phyloP scores from a whole-genome alignment of 2,113 vertebrate genomes.

The Cygnus atratus region DNA sequence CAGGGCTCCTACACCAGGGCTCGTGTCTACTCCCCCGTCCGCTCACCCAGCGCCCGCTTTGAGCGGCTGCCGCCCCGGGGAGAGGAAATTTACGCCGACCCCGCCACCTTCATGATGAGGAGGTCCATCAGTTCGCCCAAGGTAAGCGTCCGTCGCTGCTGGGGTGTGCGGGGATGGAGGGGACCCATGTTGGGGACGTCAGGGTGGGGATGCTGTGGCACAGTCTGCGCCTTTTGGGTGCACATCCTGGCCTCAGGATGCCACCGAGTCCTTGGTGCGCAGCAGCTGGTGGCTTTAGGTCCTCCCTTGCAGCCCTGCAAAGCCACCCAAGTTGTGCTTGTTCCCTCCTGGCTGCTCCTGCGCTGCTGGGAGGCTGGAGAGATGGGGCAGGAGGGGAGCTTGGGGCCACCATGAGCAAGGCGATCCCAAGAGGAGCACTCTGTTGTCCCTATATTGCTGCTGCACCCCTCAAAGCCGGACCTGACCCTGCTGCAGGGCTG shows the following conservation, averaged over 20 bases:
- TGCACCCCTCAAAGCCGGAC: background rate
- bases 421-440: accelerated
- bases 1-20: slow-evolving; percentile 84
- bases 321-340: background rate
- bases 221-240: background rate
- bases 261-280: accelerated
- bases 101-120: slow-evolving; percentile 84
- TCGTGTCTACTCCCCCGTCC: slow-evolving; percentile 86
- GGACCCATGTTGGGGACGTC: accelerated
- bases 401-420: accelerated
- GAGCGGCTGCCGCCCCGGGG: slow-evolving; percentile 80
- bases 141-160: slow-evolving; percentile 62
- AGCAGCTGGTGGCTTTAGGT: background rate
- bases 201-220: background rate
- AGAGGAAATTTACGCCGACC: slow-evolving; percentile 85
- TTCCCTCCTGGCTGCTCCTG: background rate
- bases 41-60: slow-evolving; percentile 86
- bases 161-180: accelerated
- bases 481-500: background rate
- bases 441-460: background rate
- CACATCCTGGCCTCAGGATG: background rate
- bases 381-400: background rate
- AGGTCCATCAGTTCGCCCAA: slow-evolving; percentile 93
- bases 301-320: background rate
- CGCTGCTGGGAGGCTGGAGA: accelerated